Percentiles rank a stretch among this genome's conserved stretches.
phyloP scores from a whole-genome alignment of 92 coral and sea anemone genomes.

The Umimayanthus chanpuru region DNA sequence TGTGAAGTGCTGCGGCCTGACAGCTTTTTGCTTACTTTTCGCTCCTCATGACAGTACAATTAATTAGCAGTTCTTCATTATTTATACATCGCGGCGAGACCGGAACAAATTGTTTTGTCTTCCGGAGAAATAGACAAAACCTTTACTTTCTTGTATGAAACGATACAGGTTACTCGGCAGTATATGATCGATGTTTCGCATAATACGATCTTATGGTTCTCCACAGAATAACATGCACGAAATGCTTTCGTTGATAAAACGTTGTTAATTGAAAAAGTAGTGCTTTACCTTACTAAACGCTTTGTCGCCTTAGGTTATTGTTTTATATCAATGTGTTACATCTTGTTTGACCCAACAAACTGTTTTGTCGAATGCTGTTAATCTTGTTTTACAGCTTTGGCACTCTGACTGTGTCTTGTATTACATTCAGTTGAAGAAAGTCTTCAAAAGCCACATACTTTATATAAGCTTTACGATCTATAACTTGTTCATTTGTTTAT shows the following conservation, averaged over 20 bases:
- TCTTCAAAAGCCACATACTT: neutral
- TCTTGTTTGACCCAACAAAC: neutral
- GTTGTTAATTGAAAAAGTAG: too few relatives aligned
- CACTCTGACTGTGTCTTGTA: too few relatives aligned
- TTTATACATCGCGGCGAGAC: neutral
- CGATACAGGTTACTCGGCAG: neutral
- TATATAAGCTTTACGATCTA: neutral
- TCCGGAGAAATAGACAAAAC: neutral
- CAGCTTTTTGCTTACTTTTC: neutral
- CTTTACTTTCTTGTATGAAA: neutral
- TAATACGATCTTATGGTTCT: neutral
- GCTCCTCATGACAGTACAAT: neutral
- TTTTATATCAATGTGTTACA: neutral
- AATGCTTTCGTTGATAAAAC: neutral
- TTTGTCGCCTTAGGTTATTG: neutral
- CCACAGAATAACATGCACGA: neutral
- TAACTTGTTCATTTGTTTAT: neutral
- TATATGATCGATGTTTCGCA: neutral
- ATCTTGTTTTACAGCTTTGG: neutral
- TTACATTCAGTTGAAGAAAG: too few relatives aligned
- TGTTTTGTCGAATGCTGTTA: neutral
- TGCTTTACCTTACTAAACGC: neutral
- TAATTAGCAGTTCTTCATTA: neutral
- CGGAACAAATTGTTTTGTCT: constrained; percentile 8
- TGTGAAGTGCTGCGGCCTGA: neutral